These are phyloP conservation scores for Omphaloscelis lunosa DNA, from an alignment of 2,888 invertebrate genomes.

Conservation along the genomic window DNA sequence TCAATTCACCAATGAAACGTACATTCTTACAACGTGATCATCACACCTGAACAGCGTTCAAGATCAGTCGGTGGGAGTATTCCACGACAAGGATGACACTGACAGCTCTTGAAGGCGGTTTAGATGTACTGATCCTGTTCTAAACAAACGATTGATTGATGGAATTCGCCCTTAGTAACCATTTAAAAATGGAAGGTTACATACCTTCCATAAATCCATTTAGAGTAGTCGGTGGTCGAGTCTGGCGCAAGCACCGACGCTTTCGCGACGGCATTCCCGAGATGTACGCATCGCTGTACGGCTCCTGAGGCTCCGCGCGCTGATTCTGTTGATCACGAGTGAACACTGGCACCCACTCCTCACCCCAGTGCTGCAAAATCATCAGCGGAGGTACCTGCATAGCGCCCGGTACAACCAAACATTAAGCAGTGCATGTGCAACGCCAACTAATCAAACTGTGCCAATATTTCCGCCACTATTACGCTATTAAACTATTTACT, in stretches of 20 bases:
- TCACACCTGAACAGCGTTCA: background rate
- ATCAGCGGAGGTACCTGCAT: slow-evolving; percentile 82
- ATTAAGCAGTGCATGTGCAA: slow-evolving; percentile 44
- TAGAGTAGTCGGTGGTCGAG: slow-evolving; percentile 78
- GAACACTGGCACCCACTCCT: slow-evolving; percentile 96
- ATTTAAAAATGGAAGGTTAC: background rate
- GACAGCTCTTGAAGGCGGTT: background rate
- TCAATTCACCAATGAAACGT: background rate
- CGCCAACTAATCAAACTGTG: slow-evolving; percentile 31
- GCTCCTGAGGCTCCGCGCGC: slow-evolving; percentile 89
- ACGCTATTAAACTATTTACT: slow-evolving; percentile 9
- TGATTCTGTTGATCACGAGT: slow-evolving; percentile 95
- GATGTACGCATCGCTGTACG: slow-evolving; percentile 97
- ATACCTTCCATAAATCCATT: slow-evolving; percentile 79
- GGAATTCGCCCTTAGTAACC: background rate
- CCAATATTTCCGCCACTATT: slow-evolving; percentile 27
- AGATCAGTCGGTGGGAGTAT: background rate
- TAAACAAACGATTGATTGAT: background rate
- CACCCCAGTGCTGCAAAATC: slow-evolving; percentile 85
- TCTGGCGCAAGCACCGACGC: slow-evolving; percentile 92
- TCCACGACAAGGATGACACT: background rate
- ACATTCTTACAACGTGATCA: background rate
- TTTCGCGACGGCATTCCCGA: slow-evolving; percentile 97
- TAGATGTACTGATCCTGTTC: background rate
- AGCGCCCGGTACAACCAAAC: slow-evolving; percentile 26